Conservation (phyloP, 37 sponge, comb jelly and placozoan species). For the Diacarnus erythraeanus region DNA sequence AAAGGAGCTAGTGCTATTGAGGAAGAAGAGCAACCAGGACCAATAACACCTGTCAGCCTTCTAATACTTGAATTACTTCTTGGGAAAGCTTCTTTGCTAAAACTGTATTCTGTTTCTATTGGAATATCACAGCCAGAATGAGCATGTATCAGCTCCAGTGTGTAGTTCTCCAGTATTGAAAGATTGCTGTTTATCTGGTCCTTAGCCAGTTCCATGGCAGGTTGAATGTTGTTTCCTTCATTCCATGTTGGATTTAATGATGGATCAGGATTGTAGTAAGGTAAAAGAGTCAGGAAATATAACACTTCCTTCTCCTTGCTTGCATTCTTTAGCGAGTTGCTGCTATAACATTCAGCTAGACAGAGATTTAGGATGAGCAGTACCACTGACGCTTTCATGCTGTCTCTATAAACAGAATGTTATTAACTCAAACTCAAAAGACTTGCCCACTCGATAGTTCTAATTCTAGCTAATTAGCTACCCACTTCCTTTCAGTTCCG, state of each 20-base stretch:
- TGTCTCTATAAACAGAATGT: too few relatives aligned
- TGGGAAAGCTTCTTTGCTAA: too few relatives aligned
- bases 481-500: too few relatives aligned
- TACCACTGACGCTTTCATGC: too few relatives aligned
- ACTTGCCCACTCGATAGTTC: too few relatives aligned
- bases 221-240: neutral
- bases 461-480: too few relatives aligned
- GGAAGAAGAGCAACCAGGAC: conserved; percentile 38
- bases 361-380: too few relatives aligned
- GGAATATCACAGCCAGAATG: conserved; percentile 25
- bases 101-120: neutral
- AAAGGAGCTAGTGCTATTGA: neutral
- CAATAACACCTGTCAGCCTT: conserved; percentile 36
- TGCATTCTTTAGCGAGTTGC: too few relatives aligned
- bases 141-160: conserved; percentile 17
- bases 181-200: neutral
- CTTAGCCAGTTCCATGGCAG: conserved; percentile 10
- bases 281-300: neutral
- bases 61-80: neutral
- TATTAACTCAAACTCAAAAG: too few relatives aligned
- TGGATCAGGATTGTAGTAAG: neutral
- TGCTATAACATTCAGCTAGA: too few relatives aligned
- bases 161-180: conserved; percentile 2
- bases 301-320: neutral
- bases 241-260: neutral